Evolutionary conservation across 1,140 invertebrate species (phyloP).

Genomic region (Cydia amplana): DNA sequence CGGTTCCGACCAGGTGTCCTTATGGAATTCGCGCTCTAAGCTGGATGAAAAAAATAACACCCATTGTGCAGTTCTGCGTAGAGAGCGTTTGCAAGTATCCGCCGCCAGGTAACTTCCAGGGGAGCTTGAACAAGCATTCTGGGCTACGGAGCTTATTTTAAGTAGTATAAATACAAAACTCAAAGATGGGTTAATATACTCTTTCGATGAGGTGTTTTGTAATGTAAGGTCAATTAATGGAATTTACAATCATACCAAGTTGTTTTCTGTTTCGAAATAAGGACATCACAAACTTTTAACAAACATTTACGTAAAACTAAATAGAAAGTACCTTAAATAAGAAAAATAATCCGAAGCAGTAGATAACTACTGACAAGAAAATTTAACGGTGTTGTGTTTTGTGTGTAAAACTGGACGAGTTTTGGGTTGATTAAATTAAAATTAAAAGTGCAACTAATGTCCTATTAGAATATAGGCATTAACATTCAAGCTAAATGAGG

Average conservation of each 20-base stretch:
- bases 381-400: no score
- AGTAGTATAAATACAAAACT: conserved; percentile 15
- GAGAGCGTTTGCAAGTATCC: conserved; percentile 51
- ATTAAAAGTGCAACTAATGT: no score
- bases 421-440: no score
- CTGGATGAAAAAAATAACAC: conserved; percentile 62
- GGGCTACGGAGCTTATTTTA: background rate
- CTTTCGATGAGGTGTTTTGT: background rate
- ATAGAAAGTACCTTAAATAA: no score
- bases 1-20: conserved; percentile 78
- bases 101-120: conserved; percentile 55
- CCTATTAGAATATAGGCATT: no score
- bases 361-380: no score
- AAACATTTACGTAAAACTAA: no score
- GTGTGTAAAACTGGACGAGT: no score
- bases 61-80: conserved; percentile 74
- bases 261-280: conserved; percentile 32
- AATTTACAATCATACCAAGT: background rate
- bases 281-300: background rate
- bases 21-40: conserved; percentile 74
- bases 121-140: conserved; percentile 13
- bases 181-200: conserved; percentile 26
- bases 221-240: background rate
- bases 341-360: no score
- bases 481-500: no score